These are phyloP conservation scores for Drosophila leontia DNA, from an alignment of 1,140 invertebrate species.

Conservation along the genomic window DNA sequence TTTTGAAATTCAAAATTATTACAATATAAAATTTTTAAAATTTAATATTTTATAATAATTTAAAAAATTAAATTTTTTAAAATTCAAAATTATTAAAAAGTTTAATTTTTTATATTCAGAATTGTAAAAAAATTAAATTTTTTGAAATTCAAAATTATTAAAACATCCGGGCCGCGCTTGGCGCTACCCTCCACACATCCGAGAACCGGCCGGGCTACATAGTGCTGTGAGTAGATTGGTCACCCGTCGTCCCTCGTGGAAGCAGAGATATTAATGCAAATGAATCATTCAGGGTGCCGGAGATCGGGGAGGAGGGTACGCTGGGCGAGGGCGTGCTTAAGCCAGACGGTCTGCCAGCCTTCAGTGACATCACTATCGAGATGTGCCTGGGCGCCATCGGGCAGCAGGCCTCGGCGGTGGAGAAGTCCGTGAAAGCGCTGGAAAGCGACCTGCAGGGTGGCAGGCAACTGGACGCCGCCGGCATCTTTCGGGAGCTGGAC, in stretches of 20 bases:
- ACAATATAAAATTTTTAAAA: too few relatives aligned
- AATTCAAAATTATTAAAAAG: too few relatives aligned
- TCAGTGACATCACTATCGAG: constrained; percentile 92
- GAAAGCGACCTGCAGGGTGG: constrained; percentile 71
- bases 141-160: too few relatives aligned
- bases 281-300: constrained; percentile 89
- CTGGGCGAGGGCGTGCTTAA: constrained; percentile 91
- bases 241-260: background rate
- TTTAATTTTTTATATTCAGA: too few relatives aligned
- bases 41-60: too few relatives aligned
- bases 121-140: too few relatives aligned
- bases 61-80: too few relatives aligned
- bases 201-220: constrained; percentile 68
- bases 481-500: constrained; percentile 92
- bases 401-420: constrained; percentile 93
- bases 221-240: constrained; percentile 70
- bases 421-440: constrained; percentile 88
- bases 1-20: too few relatives aligned
- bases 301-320: constrained; percentile 93
- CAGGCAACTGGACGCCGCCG: constrained; percentile 86
- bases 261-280: background rate
- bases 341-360: constrained; percentile 91
- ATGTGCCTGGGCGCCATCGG: constrained; percentile 93
- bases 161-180: constrained; percentile 35
- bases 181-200: constrained; percentile 61